phyloP scores from a whole-genome alignment of 2,888 invertebrate species.

The Polylopha cassiicola region DNA sequence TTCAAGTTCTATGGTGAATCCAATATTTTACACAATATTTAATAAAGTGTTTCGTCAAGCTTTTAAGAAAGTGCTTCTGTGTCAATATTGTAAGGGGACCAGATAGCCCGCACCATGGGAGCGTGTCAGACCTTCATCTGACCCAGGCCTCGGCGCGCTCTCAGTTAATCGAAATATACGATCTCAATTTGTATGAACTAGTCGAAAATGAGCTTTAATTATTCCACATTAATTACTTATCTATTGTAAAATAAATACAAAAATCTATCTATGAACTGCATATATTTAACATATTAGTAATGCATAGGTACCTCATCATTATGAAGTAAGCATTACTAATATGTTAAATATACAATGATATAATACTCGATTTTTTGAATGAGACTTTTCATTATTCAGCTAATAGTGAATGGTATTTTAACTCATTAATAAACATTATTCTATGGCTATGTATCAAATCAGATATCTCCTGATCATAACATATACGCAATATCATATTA shows the following conservation, averaged over 20 bases:
- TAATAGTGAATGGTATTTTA: no score
- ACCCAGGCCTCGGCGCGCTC: slow-evolving; percentile 67
- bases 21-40: slow-evolving; percentile 96
- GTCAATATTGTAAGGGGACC: slow-evolving; percentile 80
- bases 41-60: slow-evolving; percentile 95
- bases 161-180: slow-evolving; percentile 66
- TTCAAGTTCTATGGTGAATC: slow-evolving; percentile 96
- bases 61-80: slow-evolving; percentile 90
- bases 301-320: no score
- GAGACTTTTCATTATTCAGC: no score
- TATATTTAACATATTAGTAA: no score
- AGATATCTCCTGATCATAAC: no score
- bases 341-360: no score
- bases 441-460: no score
- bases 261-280: no score
- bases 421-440: no score
- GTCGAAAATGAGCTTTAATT: slow-evolving; percentile 46
- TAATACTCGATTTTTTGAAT: no score
- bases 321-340: no score
- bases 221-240: slow-evolving; percentile 25
- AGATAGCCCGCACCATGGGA: slow-evolving; percentile 75
- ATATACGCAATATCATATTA: no score
- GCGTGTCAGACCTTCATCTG: slow-evolving; percentile 67
- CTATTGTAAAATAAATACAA: background rate
- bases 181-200: slow-evolving; percentile 64